These are phyloP conservation scores for Plusia festucae DNA, from an alignment of 2,888 invertebrate species.

Conservation along the genomic window DNA sequence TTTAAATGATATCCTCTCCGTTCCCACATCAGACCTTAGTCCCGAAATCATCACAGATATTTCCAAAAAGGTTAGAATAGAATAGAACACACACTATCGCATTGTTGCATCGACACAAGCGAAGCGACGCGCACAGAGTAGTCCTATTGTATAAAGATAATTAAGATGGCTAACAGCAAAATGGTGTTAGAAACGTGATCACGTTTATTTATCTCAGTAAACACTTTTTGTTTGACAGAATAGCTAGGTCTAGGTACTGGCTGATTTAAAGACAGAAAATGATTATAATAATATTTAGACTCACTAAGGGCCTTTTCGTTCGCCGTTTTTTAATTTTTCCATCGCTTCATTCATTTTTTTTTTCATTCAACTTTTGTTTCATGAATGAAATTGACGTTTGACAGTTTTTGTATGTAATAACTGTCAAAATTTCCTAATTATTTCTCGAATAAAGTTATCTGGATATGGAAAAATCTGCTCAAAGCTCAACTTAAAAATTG, in stretches of 20 bases:
- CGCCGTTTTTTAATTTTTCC: too few species aligned
- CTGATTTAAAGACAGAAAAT: background rate
- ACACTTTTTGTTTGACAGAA: conserved; percentile 32
- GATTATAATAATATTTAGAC: too few species aligned
- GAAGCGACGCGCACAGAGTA: conserved; percentile 37
- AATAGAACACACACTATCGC: background rate
- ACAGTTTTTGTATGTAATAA: too few species aligned
- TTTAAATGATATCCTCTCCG: background rate
- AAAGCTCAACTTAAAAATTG: too few species aligned
- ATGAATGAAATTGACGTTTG: too few species aligned
- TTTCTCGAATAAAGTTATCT: too few species aligned
- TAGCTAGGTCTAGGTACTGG: background rate
- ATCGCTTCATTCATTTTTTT: too few species aligned
- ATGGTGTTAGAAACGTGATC: conserved; percentile 48
- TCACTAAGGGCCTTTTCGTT: too few species aligned
- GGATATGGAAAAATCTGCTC: too few species aligned
- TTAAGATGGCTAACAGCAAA: conserved; percentile 21
- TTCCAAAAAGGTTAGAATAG: background rate
- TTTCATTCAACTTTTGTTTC: too few species aligned
- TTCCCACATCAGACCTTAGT: background rate
- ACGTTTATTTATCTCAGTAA: conserved; percentile 33
- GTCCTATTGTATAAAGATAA: conserved; percentile 35
- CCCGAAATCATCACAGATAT: too few species aligned
- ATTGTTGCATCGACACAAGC: conserved; percentile 33
- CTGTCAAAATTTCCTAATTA: too few species aligned